These are phyloP conservation scores for Liparis tanakae DNA, from an alignment of 2,797 vertebrate species.

Conservation along the genomic window DNA sequence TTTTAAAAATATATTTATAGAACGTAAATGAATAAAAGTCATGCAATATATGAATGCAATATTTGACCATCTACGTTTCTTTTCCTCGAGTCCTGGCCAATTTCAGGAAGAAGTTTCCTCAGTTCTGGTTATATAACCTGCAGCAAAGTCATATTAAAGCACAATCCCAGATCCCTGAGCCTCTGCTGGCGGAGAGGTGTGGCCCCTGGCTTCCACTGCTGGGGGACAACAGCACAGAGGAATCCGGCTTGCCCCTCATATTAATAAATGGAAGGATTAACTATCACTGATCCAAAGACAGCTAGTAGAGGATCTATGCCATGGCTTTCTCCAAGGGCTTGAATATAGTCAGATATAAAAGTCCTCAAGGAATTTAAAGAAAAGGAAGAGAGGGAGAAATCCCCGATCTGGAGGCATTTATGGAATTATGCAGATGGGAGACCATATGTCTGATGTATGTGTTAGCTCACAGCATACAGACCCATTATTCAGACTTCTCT, in stretches of 20 bases:
- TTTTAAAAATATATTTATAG: background rate
- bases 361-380: background rate
- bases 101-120: background rate
- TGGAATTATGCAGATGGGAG: background rate
- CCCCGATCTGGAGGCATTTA: background rate
- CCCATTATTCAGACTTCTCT: background rate
- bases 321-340: background rate
- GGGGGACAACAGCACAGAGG: background rate
- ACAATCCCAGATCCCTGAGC: background rate
- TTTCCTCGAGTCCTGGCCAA: too few species aligned
- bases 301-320: background rate
- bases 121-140: background rate
- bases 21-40: background rate
- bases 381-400: background rate
- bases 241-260: background rate
- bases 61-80: too few species aligned
- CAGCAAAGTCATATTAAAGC: background rate
- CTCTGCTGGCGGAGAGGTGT: background rate
- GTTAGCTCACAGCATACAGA: background rate
- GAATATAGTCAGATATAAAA: background rate
- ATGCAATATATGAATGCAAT: too few species aligned
- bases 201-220: background rate
- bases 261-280: conserved; percentile 5
- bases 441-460: background rate
- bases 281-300: background rate